These are phyloP conservation scores for Tetranychus piercei DNA, from an alignment of 2,888 invertebrate genomes.

Conservation along the genomic window DNA sequence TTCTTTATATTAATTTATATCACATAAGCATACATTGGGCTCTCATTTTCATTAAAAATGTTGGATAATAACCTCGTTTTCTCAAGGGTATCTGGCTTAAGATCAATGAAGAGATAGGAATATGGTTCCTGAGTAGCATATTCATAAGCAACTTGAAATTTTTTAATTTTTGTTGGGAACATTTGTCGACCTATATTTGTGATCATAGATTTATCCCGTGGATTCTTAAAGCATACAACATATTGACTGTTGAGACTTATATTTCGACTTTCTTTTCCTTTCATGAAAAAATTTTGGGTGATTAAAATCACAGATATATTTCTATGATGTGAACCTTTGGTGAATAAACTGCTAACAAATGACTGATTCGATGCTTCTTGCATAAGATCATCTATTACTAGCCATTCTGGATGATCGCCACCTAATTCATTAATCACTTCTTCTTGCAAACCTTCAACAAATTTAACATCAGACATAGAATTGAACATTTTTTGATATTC, in stretches of 20 bases:
- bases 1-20: no score
- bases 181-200: no score
- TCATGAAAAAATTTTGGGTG: background rate
- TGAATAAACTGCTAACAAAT: background rate
- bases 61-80: slow-evolving; percentile 17
- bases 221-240: no score
- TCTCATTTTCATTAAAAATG: slow-evolving; percentile 7
- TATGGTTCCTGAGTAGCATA: slow-evolving; percentile 22
- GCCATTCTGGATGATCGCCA: background rate
- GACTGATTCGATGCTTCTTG: background rate
- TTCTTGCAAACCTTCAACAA: background rate
- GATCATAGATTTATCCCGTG: no score
- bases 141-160: slow-evolving; percentile 17
- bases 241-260: slow-evolving; percentile 5
- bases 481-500: background rate
- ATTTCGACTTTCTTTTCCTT: background rate
- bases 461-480: background rate
- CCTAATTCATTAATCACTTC: background rate
- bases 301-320: background rate
- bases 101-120: slow-evolving; percentile 25
- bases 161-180: no score
- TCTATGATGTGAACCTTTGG: background rate
- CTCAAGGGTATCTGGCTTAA: slow-evolving; percentile 23
- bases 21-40: no score
- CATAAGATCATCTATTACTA: background rate